Base-by-base conservation (phyloP, 1,140 invertebrate species). In the Trichonephila clavipes region DNA sequence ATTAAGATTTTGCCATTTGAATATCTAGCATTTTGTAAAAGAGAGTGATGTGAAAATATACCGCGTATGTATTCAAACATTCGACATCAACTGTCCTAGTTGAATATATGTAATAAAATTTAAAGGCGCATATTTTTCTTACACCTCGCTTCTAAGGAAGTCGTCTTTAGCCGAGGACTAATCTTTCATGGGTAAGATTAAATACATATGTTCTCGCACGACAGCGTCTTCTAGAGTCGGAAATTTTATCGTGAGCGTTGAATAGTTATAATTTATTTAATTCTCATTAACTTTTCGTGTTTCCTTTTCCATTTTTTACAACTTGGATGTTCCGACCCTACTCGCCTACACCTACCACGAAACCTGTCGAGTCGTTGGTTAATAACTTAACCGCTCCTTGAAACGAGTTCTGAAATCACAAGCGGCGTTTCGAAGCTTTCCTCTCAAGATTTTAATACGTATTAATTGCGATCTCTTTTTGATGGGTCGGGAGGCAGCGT, bases 381-480 rank as follows among this genome's bases (percentile, higher is more conserved):
- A 92, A 92, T 92, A 92, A 92, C 91, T 66, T 72, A 86, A 92
- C 91, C 83, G 91, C 91, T 92, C 91, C 91, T 92, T 77, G 90
- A 92, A 92, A 87, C 85, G 66, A 72, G 82, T 88, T 93, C 28
- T 83, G 92, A 82, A 90, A 93, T 87, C 92, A 82, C 81, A 81
- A 82, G 93, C 93, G 85, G 86, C 92, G 66, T 93, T 92, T 69
- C 51, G 82, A 77, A 77, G 83, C 44, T 72, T 92, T 85, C 64
- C 87, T 94, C 92, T 94, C 93, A 59, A 85, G 87, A 90, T 94
- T 94, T 94, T 94, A 94, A 94, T 94, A 90, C 93, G 93, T 94
- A 94, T 94, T 94, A 94, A 94, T 94, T 94, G 93, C 93, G 44
- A 94, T 94, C 87, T 90, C 93, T 94, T 94, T 94, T 94, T 94